Conservation (phyloP, 2,797 vertebrate species). For the Oreortyx pictus region DNA sequence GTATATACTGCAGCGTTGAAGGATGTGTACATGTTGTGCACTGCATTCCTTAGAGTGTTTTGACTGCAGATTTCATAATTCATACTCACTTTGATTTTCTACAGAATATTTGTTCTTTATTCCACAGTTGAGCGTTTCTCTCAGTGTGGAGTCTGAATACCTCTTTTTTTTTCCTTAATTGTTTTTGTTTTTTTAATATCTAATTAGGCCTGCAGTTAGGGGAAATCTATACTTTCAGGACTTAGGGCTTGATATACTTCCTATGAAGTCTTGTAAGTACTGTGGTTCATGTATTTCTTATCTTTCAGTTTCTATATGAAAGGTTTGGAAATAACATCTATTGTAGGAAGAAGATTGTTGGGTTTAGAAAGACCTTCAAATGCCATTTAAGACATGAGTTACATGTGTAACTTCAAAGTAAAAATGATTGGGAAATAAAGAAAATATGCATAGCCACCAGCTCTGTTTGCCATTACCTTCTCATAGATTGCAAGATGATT, state of each 20-base stretch:
- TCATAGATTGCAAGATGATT: neutral
- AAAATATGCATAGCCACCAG: neutral
- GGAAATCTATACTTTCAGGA: neutral
- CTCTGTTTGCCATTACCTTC: constrained; percentile 41
- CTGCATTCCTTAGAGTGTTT: neutral
- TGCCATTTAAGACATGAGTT: neutral
- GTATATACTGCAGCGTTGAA: rapidly evolving
- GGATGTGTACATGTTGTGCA: rapidly evolving
- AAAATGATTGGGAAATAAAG: neutral
- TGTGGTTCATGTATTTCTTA: neutral
- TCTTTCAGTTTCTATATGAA: neutral
- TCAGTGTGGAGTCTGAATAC: neutral
- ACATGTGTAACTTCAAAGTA: neutral
- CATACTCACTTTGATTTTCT: neutral
- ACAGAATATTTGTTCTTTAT: neutral
- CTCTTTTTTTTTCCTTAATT: neutral
- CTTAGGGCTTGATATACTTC: neutral
- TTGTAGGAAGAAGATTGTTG: neutral
- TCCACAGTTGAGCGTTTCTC: neutral
- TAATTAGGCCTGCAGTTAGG: neutral
- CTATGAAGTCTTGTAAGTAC: neutral
- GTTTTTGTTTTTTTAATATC: neutral
- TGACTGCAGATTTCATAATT: neutral
- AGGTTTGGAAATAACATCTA: neutral
- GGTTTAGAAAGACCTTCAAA: neutral